Percentiles rank a stretch among this genome's conserved stretches.
These are phyloP conservation scores for Platichthys flesus DNA, from an alignment of 2,113 vertebrate species.

Conservation along the genomic window DNA sequence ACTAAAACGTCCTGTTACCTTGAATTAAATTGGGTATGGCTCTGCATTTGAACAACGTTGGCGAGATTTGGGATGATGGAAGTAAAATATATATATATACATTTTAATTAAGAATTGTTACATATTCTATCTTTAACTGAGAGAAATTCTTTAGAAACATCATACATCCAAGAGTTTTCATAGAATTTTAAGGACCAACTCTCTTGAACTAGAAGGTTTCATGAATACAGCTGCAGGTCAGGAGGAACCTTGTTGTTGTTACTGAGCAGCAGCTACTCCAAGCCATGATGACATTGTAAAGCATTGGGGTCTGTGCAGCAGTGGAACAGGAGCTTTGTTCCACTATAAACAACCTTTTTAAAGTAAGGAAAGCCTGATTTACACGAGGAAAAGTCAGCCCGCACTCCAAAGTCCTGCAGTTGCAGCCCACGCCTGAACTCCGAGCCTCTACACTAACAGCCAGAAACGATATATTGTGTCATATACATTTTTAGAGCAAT, in stretches of 20 bases:
- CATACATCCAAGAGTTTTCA: background rate
- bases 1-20: too few species aligned
- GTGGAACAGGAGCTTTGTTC: constrained; percentile 40
- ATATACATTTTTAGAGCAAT: constrained; percentile 52
- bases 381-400: constrained; percentile 45
- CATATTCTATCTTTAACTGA: too few species aligned
- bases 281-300: constrained; percentile 19
- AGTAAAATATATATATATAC: too few species aligned
- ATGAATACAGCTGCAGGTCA: background rate
- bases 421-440: constrained; percentile 32
- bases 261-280: constrained; percentile 23
- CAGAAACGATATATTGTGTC: constrained; percentile 33
- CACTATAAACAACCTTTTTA: constrained; percentile 55
- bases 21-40: too few species aligned
- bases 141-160: background rate
- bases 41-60: too few species aligned
- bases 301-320: constrained; percentile 23
- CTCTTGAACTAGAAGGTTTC: background rate
- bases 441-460: constrained; percentile 14
- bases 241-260: background rate
- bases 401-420: constrained; percentile 23
- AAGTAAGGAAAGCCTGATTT: constrained; percentile 47
- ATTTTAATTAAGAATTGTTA: too few species aligned
- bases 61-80: too few species aligned
- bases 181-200: background rate